A percentile compares a stretch with the other conserved stretches of the same genome.
Conservation (phyloP, 2,888 invertebrate species). For the Ectemnius continuus region DNA sequence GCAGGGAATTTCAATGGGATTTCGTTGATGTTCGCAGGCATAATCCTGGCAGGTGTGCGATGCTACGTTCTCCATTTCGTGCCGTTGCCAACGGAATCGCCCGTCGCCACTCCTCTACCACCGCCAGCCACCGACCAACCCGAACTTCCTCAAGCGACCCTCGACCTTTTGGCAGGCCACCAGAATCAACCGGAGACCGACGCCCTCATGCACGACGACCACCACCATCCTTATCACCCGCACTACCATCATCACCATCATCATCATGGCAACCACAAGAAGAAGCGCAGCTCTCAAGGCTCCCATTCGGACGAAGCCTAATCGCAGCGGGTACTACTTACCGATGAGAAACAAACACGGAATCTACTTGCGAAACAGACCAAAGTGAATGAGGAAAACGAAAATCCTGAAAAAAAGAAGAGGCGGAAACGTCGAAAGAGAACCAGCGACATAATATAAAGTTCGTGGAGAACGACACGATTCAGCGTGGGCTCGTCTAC, state of each 20-base stretch:
- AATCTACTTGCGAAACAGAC: background rate
- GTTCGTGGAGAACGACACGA: constrained; percentile 31
- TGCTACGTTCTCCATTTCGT: constrained; percentile 74
- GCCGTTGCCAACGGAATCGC: constrained; percentile 71
- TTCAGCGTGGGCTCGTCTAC: constrained; percentile 21
- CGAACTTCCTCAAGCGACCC: constrained; percentile 64
- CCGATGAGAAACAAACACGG: background rate
- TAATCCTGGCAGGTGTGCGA: constrained; percentile 71
- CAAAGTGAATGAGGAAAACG: background rate
- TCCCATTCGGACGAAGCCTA: constrained; percentile 74
- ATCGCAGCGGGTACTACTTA: constrained; percentile 37
- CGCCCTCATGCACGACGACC: constrained; percentile 68
- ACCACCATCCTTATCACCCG: constrained; percentile 59
- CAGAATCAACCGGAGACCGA: constrained; percentile 72
- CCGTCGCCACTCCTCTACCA: constrained; percentile 71
- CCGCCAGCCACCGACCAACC: constrained; percentile 60
- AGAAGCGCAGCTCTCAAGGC: constrained; percentile 74
- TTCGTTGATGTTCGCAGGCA: constrained; percentile 55
- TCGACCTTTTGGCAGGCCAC: constrained; percentile 71
- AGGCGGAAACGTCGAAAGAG: background rate
- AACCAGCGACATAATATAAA: background rate
- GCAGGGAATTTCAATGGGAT: no score
- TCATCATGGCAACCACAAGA: constrained; percentile 72
- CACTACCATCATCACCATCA: constrained; percentile 68
- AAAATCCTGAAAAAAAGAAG: background rate